Conservation (phyloP, 2,888 invertebrate species). For the Rhodophaea formosa region DNA sequence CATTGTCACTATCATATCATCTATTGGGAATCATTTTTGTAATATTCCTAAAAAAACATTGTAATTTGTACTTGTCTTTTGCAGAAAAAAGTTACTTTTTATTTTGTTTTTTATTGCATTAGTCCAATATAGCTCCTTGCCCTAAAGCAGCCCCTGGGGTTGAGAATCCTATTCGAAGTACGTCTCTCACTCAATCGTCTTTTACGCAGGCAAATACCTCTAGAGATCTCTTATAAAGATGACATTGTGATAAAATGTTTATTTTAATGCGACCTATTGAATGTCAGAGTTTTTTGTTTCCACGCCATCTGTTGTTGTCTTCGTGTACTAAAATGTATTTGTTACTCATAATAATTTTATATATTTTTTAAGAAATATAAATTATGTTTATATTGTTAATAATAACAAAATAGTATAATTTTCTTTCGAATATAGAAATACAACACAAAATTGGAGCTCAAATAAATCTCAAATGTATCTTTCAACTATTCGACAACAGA, state of each 20-base stretch:
- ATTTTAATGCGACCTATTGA: not conserved
- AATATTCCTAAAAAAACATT: too few species aligned
- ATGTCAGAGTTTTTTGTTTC: not conserved
- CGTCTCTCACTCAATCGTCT: not conserved
- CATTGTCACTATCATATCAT: too few species aligned
- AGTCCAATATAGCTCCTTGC: not conserved
- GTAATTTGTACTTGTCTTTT: too few species aligned
- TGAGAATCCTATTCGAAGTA: slow-evolving; percentile 5
- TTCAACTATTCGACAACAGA: slow-evolving; percentile 5
- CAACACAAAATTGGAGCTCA: too few species aligned
- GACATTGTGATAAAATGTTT: not conserved
- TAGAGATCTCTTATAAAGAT: slow-evolving; percentile 1
- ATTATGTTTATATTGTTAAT: too few species aligned
- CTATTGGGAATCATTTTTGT: too few species aligned
- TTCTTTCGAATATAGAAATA: too few species aligned
- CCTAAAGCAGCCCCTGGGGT: not conserved
- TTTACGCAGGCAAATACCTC: not conserved
- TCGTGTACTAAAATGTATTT: not conserved
- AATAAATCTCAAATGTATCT: not conserved
- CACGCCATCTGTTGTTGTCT: not conserved
- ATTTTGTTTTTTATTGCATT: not conserved
- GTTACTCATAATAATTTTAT: too few species aligned
- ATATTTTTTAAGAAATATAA: too few species aligned
- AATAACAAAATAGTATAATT: too few species aligned
- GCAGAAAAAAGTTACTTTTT: too few species aligned